Evolutionary conservation across 2,797 vertebrate species (phyloP).

Genomic region (Babyrousa celebensis): DNA sequence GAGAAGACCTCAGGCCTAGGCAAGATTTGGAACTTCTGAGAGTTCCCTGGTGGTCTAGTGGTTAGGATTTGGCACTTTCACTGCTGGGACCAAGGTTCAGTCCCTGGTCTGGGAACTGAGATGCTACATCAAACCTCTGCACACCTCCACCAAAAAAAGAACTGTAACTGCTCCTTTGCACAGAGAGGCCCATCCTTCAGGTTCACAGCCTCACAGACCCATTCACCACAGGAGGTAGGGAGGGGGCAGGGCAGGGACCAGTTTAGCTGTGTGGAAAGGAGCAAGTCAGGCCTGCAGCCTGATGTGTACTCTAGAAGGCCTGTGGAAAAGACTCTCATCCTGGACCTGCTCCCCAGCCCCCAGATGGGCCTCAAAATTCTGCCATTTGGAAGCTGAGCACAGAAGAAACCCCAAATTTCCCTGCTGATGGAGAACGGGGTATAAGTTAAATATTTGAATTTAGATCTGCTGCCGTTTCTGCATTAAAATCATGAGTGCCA

Average conservation of each 20-base stretch:
- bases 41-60: too few species aligned
- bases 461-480: neutral
- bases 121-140: too few species aligned
- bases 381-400: neutral
- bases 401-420: neutral
- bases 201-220: too few species aligned
- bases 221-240: neutral
- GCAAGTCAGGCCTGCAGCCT: neutral
- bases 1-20: neutral
- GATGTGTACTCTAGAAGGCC: neutral
- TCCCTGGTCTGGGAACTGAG: too few species aligned
- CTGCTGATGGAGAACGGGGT: neutral
- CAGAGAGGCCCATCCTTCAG: neutral
- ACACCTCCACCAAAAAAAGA: neutral
- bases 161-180: neutral
- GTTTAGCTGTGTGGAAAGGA: neutral
- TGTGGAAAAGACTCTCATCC: neutral
- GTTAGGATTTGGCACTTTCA: too few species aligned
- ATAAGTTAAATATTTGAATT: neutral
- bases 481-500: neutral
- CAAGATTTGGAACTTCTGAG: neutral
- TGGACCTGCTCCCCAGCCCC: neutral
- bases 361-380: neutral
- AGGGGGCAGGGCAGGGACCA: neutral
- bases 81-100: too few species aligned